Evolutionary conservation across 2,888 invertebrate species (phyloP).

Genomic region (Eupithecia subumbrata): DNA sequence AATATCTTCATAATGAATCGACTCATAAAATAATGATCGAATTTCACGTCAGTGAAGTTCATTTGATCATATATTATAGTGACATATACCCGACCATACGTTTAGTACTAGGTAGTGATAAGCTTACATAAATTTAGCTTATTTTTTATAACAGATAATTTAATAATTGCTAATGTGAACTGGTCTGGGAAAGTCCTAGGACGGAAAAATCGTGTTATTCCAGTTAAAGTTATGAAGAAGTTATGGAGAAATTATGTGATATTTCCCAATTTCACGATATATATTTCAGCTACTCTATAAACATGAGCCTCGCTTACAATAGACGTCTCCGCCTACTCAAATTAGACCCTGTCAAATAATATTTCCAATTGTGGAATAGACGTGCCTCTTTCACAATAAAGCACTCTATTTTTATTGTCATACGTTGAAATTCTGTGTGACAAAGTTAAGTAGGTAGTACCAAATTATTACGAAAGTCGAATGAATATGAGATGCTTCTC

Average conservation of each 20-base stretch:
- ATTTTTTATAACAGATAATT: too few relatives aligned
- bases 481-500: constrained; percentile 44
- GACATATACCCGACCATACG: too few relatives aligned
- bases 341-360: constrained; percentile 23
- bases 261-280: background rate
- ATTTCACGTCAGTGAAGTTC: too few relatives aligned
- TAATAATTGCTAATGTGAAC: too few relatives aligned
- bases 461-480: constrained; percentile 40
- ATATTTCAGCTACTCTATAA: constrained; percentile 8
- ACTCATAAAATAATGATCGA: too few relatives aligned
- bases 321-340: constrained; percentile 25
- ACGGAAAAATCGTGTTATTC: background rate
- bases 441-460: background rate
- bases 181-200: background rate
- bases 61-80: too few relatives aligned
- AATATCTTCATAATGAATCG: too few relatives aligned
- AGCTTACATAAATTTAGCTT: too few relatives aligned
- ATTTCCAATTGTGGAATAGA: constrained; percentile 25
- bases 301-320: constrained; percentile 8
- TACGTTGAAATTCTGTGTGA: constrained; percentile 39
- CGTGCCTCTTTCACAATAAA: constrained; percentile 35
- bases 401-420: constrained; percentile 41
- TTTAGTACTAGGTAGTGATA: too few relatives aligned
- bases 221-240: background rate
- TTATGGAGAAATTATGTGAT: too few relatives aligned